phyloP scores from a whole-genome alignment of 1,140 invertebrate species.

The Hycleus cichorii region DNA sequence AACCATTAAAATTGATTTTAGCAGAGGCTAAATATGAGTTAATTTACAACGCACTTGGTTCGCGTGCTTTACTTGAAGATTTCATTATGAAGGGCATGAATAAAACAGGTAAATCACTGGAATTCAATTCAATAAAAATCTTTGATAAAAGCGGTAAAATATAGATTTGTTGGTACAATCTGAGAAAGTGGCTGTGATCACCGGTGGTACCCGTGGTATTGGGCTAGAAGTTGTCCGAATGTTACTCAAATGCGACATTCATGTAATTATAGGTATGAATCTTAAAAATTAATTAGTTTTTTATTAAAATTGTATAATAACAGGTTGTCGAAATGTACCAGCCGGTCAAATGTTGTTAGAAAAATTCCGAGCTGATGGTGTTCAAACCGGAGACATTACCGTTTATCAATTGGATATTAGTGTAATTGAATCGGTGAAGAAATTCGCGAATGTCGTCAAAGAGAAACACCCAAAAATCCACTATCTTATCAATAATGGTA shows the following conservation, averaged over 20 bases:
- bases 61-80: slow-evolving; percentile 47
- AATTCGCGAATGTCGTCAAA: slow-evolving; percentile 63
- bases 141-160: neutral
- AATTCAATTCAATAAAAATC: neutral
- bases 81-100: slow-evolving; percentile 44
- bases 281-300: neutral
- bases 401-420: slow-evolving; percentile 49
- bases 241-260: slow-evolving; percentile 70
- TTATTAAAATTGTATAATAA: slow-evolving; percentile 27
- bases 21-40: slow-evolving; percentile 44
- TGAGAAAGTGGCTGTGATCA: slow-evolving; percentile 73
- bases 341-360: slow-evolving; percentile 51
- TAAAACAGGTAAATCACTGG: slow-evolving; percentile 45
- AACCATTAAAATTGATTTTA: slow-evolving; percentile 30
- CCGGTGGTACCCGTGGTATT: slow-evolving; percentile 81
- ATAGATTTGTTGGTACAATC: slow-evolving; percentile 49
- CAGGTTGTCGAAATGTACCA: slow-evolving; percentile 57
- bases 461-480: slow-evolving; percentile 58
- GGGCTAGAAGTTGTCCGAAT: slow-evolving; percentile 73
- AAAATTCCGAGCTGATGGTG: slow-evolving; percentile 46
- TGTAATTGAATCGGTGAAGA: slow-evolving; percentile 63
- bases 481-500: slow-evolving; percentile 78
- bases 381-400: slow-evolving; percentile 44
- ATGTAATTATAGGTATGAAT: slow-evolving; percentile 71
- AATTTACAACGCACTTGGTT: slow-evolving; percentile 48